Evolutionary conservation across 2,888 invertebrate genomes (phyloP).

Genomic region (Therioaphis trifolii): DNA sequence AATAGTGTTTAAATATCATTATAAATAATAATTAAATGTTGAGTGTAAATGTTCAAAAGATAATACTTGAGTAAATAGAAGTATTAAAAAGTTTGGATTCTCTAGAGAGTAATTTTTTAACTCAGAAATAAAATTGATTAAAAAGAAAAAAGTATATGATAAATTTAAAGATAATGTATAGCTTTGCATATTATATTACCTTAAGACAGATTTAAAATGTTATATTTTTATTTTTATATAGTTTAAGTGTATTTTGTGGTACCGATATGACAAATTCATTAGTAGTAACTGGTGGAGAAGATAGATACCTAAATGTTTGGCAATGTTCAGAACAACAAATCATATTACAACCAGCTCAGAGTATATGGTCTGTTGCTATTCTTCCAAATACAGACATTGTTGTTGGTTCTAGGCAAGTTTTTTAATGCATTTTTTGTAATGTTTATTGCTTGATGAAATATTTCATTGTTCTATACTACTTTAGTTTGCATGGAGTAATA

Average conservation of each 20-base stretch:
- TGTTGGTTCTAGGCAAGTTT: conserved; percentile 76
- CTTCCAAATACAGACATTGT: conserved; percentile 90
- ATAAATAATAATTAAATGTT: too few relatives aligned
- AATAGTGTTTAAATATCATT: too few relatives aligned
- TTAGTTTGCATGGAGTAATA: neutral
- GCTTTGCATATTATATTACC: neutral
- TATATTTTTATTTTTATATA: conserved; percentile 22
- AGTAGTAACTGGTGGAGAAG: conserved; percentile 77
- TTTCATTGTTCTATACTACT: neutral
- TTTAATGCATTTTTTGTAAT: neutral
- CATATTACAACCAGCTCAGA: conserved; percentile 83
- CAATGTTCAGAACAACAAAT: conserved; percentile 75
- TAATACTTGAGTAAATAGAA: too few relatives aligned
- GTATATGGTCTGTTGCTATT: conserved; percentile 87
- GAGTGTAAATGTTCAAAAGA: too few relatives aligned
- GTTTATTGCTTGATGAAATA: neutral
- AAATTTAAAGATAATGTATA: too few relatives aligned
- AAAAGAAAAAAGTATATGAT: too few relatives aligned
- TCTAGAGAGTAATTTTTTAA: too few relatives aligned
- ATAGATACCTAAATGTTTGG: conserved; percentile 87
- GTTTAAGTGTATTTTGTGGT: conserved; percentile 36
- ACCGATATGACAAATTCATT: conserved; percentile 40
- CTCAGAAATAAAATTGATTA: too few relatives aligned
- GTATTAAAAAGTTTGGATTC: too few relatives aligned
- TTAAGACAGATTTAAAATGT: too few relatives aligned